Base-by-base conservation (phyloP, 2,888 invertebrate genomes). In the Adelognathus sp. region DNA sequence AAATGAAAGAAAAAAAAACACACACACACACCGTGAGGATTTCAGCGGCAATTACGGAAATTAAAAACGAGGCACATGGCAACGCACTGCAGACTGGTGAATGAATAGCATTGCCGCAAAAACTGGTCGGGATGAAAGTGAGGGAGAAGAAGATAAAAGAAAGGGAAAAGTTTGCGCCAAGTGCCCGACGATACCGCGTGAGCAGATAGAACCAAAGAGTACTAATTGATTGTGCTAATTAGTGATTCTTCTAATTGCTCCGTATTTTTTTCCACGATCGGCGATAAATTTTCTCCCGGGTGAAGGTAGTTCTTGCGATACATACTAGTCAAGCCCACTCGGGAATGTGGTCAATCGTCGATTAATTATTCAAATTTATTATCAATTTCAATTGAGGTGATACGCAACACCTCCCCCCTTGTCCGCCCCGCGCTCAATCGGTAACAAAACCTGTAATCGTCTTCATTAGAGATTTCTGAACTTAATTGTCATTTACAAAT, bases 11-110 rank as follows among this genome's bases (percentile, higher is more conserved):
- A 44, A 14, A 63, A 24, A 31, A 75, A 41, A 46, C 14, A 52
- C 14, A 56, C 44, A 63, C 67, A 74, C 75, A 81, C 79, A 76
- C 63, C 69, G 78, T 66, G 58, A 33, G 52, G 69, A 74, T 82
- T 82, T 64, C 44, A 69, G 64, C 78, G 77, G 82, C 82, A 83
- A 84, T 83, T 83, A 83, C 79, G 81, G 58, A 82, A 84, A 83
- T 84, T 82, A 82, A 82, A 84, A 83, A 76, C 27, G 27, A 67
- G 54, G 54, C 54, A 21, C 50, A 67, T 66, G 54, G 67, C 67
- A 67, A 67, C 54, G 41, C 67, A n/a, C n/a, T n/a, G 54, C 54
- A 33, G 36, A 41, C 67, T 52, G 54, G 54, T 50, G 29, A 27
- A 44, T 33, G 63, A 44, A 67, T 41, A 54, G 52, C 39, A 39